Percentiles rank a stretch among this genome's conserved stretches.
phyloP scores from a whole-genome alignment of 2,888 invertebrate genomes.

The Macrosiphum euphorbiae region DNA sequence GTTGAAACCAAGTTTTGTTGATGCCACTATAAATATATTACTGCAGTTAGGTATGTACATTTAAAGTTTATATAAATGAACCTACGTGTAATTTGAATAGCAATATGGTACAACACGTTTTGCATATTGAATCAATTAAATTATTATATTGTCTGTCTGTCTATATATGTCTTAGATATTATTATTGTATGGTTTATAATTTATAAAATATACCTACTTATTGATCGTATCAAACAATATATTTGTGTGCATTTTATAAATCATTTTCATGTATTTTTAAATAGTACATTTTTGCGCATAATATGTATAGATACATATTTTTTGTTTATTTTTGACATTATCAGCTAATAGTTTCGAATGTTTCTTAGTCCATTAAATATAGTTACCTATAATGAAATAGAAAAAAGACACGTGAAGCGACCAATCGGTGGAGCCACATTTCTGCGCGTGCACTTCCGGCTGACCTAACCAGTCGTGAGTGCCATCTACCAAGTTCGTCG shows the following conservation, averaged over 20 bases:
- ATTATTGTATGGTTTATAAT: neutral
- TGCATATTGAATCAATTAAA: neutral
- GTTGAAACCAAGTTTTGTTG: neutral
- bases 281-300: neutral
- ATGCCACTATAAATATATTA: neutral
- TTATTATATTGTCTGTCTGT: neutral
- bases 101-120: neutral
- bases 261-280: neutral
- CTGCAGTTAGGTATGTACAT: neutral
- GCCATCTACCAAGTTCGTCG: neutral
- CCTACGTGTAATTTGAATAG: neutral
- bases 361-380: neutral
- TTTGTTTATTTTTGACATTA: neutral
- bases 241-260: neutral
- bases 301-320: neutral
- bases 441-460: neutral
- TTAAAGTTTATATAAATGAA: neutral
- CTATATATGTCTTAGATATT: neutral
- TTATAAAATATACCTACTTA: neutral
- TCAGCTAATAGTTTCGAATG: neutral
- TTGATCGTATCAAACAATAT: neutral
- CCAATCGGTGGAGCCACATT: neutral
- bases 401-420: slow-evolving; percentile 16
- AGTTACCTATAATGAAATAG: neutral
- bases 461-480: slow-evolving; percentile 30